Percentiles rank a stretch among this genome's conserved stretches.
Conservation (phyloP, 2,797 vertebrate genomes). For the Petrocephalus schoutedeni region DNA sequence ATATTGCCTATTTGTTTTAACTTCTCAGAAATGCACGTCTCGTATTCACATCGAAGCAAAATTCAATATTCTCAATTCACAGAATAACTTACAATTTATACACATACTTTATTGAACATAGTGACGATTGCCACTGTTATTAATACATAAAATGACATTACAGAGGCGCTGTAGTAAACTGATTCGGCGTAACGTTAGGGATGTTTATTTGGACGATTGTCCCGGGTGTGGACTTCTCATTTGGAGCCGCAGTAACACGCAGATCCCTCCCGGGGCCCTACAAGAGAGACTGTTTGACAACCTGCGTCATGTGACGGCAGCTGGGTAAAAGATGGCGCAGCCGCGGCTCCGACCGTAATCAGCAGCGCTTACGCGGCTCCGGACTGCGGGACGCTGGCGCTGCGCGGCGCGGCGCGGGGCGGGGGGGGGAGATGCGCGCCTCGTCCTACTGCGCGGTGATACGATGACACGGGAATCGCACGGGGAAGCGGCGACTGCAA, state of each 20-base stretch:
- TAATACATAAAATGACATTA: neutral
- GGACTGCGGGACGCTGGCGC: neutral
- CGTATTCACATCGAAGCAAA: neutral
- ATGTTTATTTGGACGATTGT: neutral
- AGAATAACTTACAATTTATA: neutral
- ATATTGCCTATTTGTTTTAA: neutral
- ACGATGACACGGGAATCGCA: neutral
- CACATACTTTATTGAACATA: neutral
- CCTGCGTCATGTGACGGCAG: slow-evolving; percentile 63
- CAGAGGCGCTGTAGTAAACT: neutral
- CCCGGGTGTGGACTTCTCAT: neutral
- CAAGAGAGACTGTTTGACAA: slow-evolving; percentile 48
- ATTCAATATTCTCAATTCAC: neutral
- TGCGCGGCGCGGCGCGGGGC: neutral
- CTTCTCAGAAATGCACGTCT: neutral
- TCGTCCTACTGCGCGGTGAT: neutral
- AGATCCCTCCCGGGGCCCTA: slow-evolving; percentile 26
- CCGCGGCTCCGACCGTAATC: slow-evolving; percentile 32
- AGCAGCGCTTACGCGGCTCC: slow-evolving; percentile 8
- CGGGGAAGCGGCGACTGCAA: neutral
- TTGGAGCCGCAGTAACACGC: neutral
- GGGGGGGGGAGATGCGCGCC: neutral
- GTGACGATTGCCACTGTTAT: neutral
- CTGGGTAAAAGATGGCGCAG: slow-evolving; percentile 64
- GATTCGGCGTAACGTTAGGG: neutral